Evolutionary conservation across 2,888 invertebrate genomes (phyloP), one percentile per base, ranked within the genome.

Genomic region (Lasioglossum vierecki): DNA sequence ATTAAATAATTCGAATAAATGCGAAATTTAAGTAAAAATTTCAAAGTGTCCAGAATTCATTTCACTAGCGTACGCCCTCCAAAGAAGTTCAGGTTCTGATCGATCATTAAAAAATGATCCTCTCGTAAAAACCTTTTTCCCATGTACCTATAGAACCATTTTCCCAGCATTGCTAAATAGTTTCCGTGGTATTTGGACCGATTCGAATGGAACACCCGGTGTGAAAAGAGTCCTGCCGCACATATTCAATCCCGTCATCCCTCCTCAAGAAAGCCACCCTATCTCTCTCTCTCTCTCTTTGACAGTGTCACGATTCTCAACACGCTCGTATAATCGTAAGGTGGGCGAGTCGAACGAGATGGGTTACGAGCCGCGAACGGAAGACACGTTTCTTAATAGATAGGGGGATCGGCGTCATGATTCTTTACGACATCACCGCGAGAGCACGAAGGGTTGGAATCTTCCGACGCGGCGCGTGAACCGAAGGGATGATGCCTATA

Each of bases 361-460:
- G 80, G 46, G 74, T 78, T 83, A 77, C 74, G 71, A 81, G 70
- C 30, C 35, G 57, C 26, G 63, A n/a, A 70, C 30, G n/a, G 13
- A 68, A 60, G 30, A 60, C 63, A 66, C 44, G 53, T n/a, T 41
- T 46, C 73, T 44, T 72, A 44, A 70, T 76, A 80, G 68, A 68
- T 70, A 39, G 26, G 35, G 63, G 22, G 46, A 71, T 73, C 26
- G 66, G 68, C 49, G 44, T 13, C 39, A 15, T 57, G 76, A 82
- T 70, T 57, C 53, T 85, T 88, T 85, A 85, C 82, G 76, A 82
- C 71, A 35, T 63, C n/a, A n/a, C 39, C 70, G 41, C 74, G 74
- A 63, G 71, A 30, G 22, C 22, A 26, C 57, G 41, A 46, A 41
- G 35, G 68, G 15, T 39, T 30, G 70, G 46, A 22, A 73, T 66